Conservation (phyloP, 2,113 vertebrate genomes). For the Poeciliopsis retropinna region DNA sequence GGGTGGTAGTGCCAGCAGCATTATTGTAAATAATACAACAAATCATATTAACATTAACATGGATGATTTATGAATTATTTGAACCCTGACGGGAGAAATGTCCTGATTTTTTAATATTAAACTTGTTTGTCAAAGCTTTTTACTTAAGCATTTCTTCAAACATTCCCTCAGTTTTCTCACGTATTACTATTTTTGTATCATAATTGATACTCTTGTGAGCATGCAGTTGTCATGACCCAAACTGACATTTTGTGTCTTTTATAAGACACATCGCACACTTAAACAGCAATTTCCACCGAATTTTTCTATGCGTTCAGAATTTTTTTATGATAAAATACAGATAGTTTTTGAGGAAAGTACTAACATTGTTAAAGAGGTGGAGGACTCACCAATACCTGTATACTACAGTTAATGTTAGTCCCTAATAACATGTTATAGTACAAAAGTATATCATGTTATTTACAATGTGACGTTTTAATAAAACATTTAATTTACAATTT, state of each 20-base stretch:
- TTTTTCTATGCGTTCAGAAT: neutral
- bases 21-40: too few species aligned
- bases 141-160: too few species aligned
- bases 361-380: neutral
- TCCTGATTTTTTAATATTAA: too few species aligned
- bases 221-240: too few species aligned
- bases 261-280: neutral
- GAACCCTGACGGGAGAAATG: too few species aligned
- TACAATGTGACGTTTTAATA: neutral
- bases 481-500: conserved; percentile 67
- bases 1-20: too few species aligned
- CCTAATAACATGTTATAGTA: neutral
- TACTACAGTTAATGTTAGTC: neutral
- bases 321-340: neutral
- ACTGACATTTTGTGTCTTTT: neutral
- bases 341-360: neutral
- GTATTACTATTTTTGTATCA: neutral
- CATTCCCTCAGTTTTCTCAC: neutral
- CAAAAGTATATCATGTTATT: neutral
- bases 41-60: too few species aligned
- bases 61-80: too few species aligned
- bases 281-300: neutral
- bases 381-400: neutral
- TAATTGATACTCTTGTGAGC: neutral
- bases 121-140: too few species aligned